These are phyloP conservation scores for Papilio protenor DNA, from an alignment of 2,888 invertebrate species.

Conservation along the genomic window DNA sequence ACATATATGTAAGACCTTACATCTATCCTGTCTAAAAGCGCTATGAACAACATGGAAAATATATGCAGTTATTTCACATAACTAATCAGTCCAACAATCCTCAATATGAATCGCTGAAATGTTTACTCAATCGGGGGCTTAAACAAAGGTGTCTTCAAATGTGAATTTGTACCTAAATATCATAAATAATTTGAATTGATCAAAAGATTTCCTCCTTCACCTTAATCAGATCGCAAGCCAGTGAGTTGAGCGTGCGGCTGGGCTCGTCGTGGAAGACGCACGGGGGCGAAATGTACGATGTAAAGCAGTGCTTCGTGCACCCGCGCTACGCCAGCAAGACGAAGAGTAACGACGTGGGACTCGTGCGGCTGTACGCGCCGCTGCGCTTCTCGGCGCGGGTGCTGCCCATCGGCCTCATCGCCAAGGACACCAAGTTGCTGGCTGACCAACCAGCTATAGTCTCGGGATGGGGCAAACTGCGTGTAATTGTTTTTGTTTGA, in stretches of 20 bases:
- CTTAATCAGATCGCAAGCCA: constrained; percentile 62
- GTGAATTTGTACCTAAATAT: not conserved
- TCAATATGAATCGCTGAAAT: no score
- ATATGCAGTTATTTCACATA: no score
- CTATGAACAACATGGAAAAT: no score
- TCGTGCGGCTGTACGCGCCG: constrained; percentile 71
- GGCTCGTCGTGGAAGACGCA: constrained; percentile 80
- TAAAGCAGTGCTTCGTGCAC: constrained; percentile 73
- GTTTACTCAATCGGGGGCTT: no score
- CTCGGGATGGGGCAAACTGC: constrained; percentile 79
- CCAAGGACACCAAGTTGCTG: constrained; percentile 57
- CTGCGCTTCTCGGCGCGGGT: constrained; percentile 73
- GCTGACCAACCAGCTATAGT: constrained; percentile 70
- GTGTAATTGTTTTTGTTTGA: constrained; percentile 52
- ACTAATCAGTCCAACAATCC: no score
- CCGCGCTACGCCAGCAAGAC: constrained; percentile 74
- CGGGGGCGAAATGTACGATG: constrained; percentile 80
- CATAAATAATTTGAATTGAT: not conserved
- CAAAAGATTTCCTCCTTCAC: constrained; percentile 31
- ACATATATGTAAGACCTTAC: no score
- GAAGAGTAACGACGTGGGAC: constrained; percentile 77
- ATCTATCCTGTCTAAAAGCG: no score
- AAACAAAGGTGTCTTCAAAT: not conserved
- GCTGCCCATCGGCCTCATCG: constrained; percentile 69
- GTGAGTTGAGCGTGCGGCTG: constrained; percentile 74